Percentiles rank a stretch among this genome's conserved stretches.
Evolutionary conservation across 2,888 invertebrate genomes (phyloP).

Genomic region (Watsonalla binaria): DNA sequence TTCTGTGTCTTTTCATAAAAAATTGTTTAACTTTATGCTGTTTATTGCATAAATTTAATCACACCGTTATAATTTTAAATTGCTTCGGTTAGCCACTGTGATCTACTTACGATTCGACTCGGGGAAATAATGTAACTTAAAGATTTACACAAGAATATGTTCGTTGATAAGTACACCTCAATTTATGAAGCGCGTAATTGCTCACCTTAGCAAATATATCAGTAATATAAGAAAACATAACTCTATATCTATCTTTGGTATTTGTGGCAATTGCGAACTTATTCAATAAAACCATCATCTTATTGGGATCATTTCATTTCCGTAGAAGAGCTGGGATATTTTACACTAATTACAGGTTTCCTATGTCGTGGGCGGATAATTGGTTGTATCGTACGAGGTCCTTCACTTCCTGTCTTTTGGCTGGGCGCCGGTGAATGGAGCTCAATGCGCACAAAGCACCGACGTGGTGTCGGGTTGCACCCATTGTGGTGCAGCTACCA

Average conservation of each 20-base stretch:
- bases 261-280: neutral
- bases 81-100: neutral
- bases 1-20: neutral
- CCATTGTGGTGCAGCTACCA: constrained; percentile 47
- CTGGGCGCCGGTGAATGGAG: constrained; percentile 38
- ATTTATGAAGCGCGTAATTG: too few relatives aligned
- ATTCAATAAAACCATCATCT: constrained; percentile 11
- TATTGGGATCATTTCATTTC: constrained; percentile 39
- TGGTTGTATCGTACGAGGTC: constrained; percentile 69
- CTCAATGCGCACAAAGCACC: constrained; percentile 47
- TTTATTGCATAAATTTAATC: neutral
- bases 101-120: neutral
- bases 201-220: too few relatives aligned
- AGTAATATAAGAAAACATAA: too few relatives aligned
- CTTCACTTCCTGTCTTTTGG: constrained; percentile 75
- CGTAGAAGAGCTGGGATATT: constrained; percentile 55
- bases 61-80: neutral
- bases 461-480: constrained; percentile 58
- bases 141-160: too few relatives aligned
- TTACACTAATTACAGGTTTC: constrained; percentile 76
- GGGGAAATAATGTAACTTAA: too few relatives aligned
- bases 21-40: neutral
- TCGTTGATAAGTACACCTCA: too few relatives aligned
- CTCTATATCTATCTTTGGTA: too few relatives aligned
- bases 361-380: constrained; percentile 73